Evolutionary conservation across 2,113 vertebrate genomes (phyloP), one percentile per base, ranked within the genome.

Genomic region (Carassius auratus): DNA sequence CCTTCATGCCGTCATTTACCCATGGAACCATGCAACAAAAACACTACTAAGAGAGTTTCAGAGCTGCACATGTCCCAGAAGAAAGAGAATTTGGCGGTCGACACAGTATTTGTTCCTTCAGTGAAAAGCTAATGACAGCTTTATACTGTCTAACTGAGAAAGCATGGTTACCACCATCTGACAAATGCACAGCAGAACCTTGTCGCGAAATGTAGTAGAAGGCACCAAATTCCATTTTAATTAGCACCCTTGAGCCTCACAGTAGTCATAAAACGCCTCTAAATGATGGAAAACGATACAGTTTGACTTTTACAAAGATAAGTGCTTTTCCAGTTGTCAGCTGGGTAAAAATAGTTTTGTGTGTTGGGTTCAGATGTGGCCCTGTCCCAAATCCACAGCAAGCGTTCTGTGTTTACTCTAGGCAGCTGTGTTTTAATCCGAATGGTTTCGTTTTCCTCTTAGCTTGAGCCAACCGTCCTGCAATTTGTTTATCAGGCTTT

Each of bases 301-400:
- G 61, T 23, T 93, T 89, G 89, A 91, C 90, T 86, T 89, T 94
- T 89, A 92, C 93, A 91, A 85, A 92, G 90, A 92, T 95, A 96
- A 96, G 94, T 93, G 89, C 91, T 95, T 97, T 95, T 95, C 95
- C 96, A 96, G 96, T 93, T 93, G 90, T 86, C 80, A 90, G 89
- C 91, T 87, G 75, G 0, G 89, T 90, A 87, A 92, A 94, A 95
- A 93, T 88, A 94, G 92, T 88, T 30, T 90, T 89, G 91, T 91
- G 87, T 91, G 93, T 90, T 90, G 85, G 76, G 81, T 90, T 90
- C 90, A 89, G 85, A 90, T 88, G 87, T 93, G 94, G 94, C 91
- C 90, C 91, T 94, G 95, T 92, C 93, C 57, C 0, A 0, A 9
- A 55, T 90, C 93, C 93, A 92, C 78, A 21, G 82, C 80, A 90